A percentile compares a stretch with the other conserved stretches of the same genome.
phyloP scores from a whole-genome alignment of 2,113 vertebrate species.

The Phalacrocorax pelagicus region DNA sequence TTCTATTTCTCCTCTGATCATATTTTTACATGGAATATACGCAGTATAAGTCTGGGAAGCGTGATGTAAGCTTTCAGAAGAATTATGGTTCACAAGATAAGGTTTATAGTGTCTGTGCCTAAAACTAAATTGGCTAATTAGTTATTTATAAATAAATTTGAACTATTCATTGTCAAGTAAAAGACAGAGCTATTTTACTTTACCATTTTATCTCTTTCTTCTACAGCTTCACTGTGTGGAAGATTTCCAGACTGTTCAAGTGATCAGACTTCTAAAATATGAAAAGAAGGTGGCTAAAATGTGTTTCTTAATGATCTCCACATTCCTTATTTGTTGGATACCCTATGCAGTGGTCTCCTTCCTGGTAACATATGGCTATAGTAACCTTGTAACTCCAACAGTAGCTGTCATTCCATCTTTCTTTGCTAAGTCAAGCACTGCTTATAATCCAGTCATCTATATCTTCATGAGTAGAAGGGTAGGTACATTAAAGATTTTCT shows the following conservation, averaged over 20 bases:
- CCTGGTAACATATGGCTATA: constrained; percentile 84
- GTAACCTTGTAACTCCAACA: constrained; percentile 82
- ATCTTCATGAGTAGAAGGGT: constrained; percentile 94
- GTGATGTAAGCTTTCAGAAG: neutral
- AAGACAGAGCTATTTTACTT: neutral
- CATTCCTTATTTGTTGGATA: constrained; percentile 89
- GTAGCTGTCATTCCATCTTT: constrained; percentile 87
- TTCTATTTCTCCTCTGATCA: neutral
- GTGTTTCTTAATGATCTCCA: constrained; percentile 89
- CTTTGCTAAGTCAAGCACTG: constrained; percentile 89
- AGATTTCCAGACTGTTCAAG: constrained; percentile 89
- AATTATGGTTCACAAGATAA: neutral
- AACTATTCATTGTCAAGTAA: neutral
- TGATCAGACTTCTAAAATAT: constrained; percentile 86
- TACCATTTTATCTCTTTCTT: neutral
- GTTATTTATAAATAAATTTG: neutral
- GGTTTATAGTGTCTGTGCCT: neutral
- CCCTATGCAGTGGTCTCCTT: constrained; percentile 88
- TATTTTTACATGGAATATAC: neutral
- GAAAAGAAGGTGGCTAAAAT: constrained; percentile 91
- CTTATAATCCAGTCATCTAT: constrained; percentile 91
- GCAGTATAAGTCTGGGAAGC: neutral
- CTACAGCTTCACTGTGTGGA: constrained; percentile 85
- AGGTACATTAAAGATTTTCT: neutral
- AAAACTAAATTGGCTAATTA: neutral